Percentiles rank a stretch among this genome's conserved stretches.
Conservation (phyloP, 2,888 invertebrate species). For the Spilarctia lutea region DNA sequence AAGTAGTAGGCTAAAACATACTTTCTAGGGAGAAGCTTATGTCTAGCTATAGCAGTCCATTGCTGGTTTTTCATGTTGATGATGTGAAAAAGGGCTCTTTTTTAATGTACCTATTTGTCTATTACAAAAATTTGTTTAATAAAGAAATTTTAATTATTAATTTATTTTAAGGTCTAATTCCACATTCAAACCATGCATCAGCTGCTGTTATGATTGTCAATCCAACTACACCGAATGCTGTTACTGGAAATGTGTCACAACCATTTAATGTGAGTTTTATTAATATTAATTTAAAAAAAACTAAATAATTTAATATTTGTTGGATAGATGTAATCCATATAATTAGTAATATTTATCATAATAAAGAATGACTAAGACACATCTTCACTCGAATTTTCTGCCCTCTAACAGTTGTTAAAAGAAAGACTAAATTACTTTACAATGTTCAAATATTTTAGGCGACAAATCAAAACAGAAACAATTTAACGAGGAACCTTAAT, state of each 20-base stretch:
- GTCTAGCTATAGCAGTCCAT: not conserved
- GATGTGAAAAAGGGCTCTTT: not conserved
- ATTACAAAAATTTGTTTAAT: too few relatives aligned
- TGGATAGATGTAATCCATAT: not conserved
- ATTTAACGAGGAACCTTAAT: slow-evolving; percentile 80
- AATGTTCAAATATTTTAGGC: slow-evolving; percentile 61
- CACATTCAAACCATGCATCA: slow-evolving; percentile 82
- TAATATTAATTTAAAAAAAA: not conserved
- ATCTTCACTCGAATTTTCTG: not conserved
- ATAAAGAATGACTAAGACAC: not conserved
- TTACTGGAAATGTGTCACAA: slow-evolving; percentile 77
- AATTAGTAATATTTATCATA: too few relatives aligned
- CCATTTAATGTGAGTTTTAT: slow-evolving; percentile 75
- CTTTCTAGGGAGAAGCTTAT: too few relatives aligned
- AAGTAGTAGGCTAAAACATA: too few relatives aligned
- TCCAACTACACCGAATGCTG: slow-evolving; percentile 83
- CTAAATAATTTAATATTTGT: not conserved
- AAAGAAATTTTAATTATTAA: not conserved
- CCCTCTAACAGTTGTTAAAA: not conserved
- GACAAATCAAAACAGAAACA: slow-evolving; percentile 79
- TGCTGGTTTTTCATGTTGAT: not conserved
- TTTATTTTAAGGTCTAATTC: slow-evolving; percentile 69
- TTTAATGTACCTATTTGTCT: not conserved
- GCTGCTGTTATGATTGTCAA: slow-evolving; percentile 86
- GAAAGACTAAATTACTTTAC: not conserved